Evolutionary conservation across 1,140 invertebrate genomes (phyloP).

Genomic region (Gryon sp.): DNA sequence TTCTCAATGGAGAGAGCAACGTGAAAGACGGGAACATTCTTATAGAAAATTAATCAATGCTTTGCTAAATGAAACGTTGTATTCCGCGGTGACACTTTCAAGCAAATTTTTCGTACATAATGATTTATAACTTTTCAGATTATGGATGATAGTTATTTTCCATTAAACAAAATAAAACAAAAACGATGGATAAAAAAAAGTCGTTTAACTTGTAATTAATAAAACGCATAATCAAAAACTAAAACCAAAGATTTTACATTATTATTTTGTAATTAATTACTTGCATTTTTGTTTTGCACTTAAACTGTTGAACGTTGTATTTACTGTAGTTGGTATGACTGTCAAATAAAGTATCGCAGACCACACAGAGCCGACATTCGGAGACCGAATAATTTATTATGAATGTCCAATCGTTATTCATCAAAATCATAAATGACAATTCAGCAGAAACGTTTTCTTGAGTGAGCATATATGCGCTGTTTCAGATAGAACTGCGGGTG

Average conservation of each 20-base stretch:
- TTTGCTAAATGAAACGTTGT: constrained; percentile 22
- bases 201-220: too few species aligned
- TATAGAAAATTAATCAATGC: constrained; percentile 58
- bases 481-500: constrained; percentile 64
- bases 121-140: not conserved
- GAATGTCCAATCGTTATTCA: constrained; percentile 42
- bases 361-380: constrained; percentile 15
- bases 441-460: constrained; percentile 46
- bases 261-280: too few species aligned
- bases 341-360: not conserved
- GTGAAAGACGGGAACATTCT: constrained; percentile 54
- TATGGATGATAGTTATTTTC: not conserved
- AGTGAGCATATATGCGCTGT: constrained; percentile 37
- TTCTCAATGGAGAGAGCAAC: constrained; percentile 40
- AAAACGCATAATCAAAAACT: too few species aligned
- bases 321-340: not conserved
- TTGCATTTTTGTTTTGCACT: too few species aligned
- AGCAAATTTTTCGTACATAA: too few species aligned
- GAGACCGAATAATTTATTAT: constrained; percentile 38
- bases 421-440: constrained; percentile 48
- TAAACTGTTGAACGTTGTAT: too few species aligned
- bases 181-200: too few species aligned
- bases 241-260: too few species aligned
- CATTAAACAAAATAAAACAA: too few species aligned
- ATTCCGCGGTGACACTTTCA: not conserved